Base-by-base conservation (phyloP, 2,888 invertebrate genomes). In the Zelleria hepariella region DNA sequence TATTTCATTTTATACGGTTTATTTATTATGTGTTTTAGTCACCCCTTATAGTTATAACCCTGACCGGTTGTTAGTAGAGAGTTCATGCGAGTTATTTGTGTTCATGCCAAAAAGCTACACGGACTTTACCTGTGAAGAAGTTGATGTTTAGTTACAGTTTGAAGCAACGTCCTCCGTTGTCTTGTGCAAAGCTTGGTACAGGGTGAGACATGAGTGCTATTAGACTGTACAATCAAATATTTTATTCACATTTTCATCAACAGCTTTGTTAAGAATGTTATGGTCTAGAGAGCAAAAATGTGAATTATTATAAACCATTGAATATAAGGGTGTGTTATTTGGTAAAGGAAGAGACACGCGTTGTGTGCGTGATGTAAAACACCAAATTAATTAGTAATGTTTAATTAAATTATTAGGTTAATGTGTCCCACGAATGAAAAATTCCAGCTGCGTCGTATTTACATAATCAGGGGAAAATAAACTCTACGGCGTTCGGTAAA, bases 81-180 rank as follows among this genome's bases (percentile, higher is more conserved):
- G 15, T 4, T 67, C 64, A 66, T 69, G 65, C 61, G 62, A 65
- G 15, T 67, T 73, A 74, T 60, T 73, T 73, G 62, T 65, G 65
- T 63, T 61, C 87, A 87, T 88, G 87, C 87, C 71, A 80, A 86
- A 75, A 86, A 86, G 86, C 86, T 85, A 86, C 77, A 83, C 73
- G 79, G 78, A 86, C 78, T 77, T 86, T 88, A 87, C 87, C 87
- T 87, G 84, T 64, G 71, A 78, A 77, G 76, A 71, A 75, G 74
- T n/a, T 75, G 78, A 75, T 73, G 73, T 75, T 72, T 74, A 75
- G 78, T 72, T 73, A 82, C 75, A 74, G 71, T 78, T 78, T 79
- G 75, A 83, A 86, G 83, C 79, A 70, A 74, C 71, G 83, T 80
- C 80, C 83, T 80, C 74, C 82, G 78, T 80, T 86, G 32, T 10